These are phyloP conservation scores for Physella acuta DNA, from an alignment of 1,140 invertebrate species.

Conservation along the genomic window DNA sequence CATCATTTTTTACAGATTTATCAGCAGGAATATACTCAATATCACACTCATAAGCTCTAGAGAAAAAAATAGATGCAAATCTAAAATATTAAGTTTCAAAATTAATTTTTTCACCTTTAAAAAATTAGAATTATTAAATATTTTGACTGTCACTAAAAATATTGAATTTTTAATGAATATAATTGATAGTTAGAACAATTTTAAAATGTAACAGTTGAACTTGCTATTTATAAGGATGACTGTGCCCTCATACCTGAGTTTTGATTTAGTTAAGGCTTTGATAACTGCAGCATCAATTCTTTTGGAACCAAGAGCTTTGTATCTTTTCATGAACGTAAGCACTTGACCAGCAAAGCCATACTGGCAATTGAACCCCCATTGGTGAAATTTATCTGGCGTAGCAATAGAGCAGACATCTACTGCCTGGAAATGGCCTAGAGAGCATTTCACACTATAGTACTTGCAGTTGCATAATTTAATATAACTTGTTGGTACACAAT, in stretches of 20 bases:
- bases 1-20: constrained; percentile 17
- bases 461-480: too few relatives aligned
- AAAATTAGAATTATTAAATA: too few relatives aligned
- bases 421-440: constrained; percentile 39
- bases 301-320: constrained; percentile 42
- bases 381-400: constrained; percentile 43
- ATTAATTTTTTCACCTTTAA: too few relatives aligned
- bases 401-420: constrained; percentile 52
- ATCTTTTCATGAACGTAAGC: constrained; percentile 42
- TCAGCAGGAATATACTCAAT: constrained; percentile 48
- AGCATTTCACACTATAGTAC: too few relatives aligned
- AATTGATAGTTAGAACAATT: too few relatives aligned
- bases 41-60: constrained; percentile 52
- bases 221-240: too few relatives aligned
- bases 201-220: too few relatives aligned
- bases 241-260: too few relatives aligned
- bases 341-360: constrained; percentile 57
- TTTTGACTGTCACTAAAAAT: too few relatives aligned
- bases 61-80: constrained; percentile 20
- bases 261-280: constrained; percentile 53
- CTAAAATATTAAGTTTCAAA: too few relatives aligned
- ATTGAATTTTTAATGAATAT: too few relatives aligned
- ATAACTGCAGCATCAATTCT: constrained; percentile 50
- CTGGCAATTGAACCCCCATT: constrained; percentile 53
- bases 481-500: too few relatives aligned